Base-by-base conservation (phyloP, 2,888 invertebrate genomes). In the Dasysyrphus tricinctus region DNA sequence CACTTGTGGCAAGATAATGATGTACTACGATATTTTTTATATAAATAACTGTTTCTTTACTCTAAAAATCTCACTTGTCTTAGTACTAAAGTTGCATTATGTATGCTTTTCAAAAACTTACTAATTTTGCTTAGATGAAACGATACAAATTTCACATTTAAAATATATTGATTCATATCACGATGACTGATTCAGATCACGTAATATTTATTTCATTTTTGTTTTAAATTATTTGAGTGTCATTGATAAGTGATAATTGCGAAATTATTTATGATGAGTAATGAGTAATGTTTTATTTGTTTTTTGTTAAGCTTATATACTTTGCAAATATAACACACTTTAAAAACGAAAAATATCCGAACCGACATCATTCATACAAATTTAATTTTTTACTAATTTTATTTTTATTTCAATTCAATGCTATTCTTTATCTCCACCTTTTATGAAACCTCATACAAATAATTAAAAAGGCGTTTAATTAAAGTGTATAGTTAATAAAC, bases 161-260 rank as follows among this genome's bases (percentile, higher is more conserved):
- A 0, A 37, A 16, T n/a, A 16, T 37, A 19, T 59, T 11, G 1
- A 6, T 59, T 59, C 11, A 59, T 16, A 19, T 19, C 57, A 19
- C 57, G 3, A 34, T 12, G 6, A 6, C 34, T 37, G 34, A 59
- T 59, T 59, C 57, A 59, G 19, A 11, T 37, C 57, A 59, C 57
- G 57, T 34, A 59, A 3, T 19, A 12, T 5, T 19, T 19, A 24
- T 54, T 29, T 7, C 3, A 8, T 56, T 56, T 54, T 8, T 56
- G 1, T 56, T 24, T 51, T 12, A 51, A 51, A 5, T 19, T 24
- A 24, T 51, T 4, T 1, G 32, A 56, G 9, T 44, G n/a, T n/a
- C n/a, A n/a, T 32, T 56, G 54, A 56, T n/a, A 56, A 32, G 54
- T 56, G 29, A 56, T 56, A 32, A 56, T 56, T 56, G 29, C 54